Conservation (phyloP, 2,888 invertebrate species). For the Enoplolaimus lenunculus region DNA sequence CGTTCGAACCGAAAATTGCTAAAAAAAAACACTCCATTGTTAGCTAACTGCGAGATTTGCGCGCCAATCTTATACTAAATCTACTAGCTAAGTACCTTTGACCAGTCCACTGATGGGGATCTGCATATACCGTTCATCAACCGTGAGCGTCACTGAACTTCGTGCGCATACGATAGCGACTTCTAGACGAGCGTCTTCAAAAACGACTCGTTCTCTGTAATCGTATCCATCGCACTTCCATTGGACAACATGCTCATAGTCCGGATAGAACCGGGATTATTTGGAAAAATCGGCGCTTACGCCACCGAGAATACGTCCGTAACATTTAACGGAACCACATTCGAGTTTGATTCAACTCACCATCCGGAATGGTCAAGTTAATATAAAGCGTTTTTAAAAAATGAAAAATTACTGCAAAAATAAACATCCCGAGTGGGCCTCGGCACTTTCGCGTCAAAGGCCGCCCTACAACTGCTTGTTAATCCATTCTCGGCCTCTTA, state of each 20-base stretch:
- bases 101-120: too few relatives aligned
- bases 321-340: conserved; percentile 53
- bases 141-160: conserved; percentile 19
- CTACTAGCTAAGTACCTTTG: too few relatives aligned
- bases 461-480: conserved; percentile 91
- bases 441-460: conserved; percentile 94
- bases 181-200: conserved; percentile 29
- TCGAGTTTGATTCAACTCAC: conserved; percentile 46
- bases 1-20: too few relatives aligned
- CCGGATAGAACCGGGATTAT: conserved; percentile 91
- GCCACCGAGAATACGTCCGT: too few relatives aligned
- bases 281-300: too few relatives aligned
- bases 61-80: too few relatives aligned
- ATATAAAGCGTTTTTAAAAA: too few relatives aligned
- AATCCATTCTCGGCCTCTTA: conserved; percentile 93
- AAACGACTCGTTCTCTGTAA: conserved; percentile 78
- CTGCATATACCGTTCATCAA: conserved; percentile 39
- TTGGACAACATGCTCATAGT: conserved; percentile 99
- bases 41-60: too few relatives aligned
- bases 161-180: neutral
- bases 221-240: conserved; percentile 87
- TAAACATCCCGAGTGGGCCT: too few relatives aligned
- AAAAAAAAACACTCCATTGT: too few relatives aligned
- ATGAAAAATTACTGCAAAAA: too few relatives aligned
- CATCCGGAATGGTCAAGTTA: conserved; percentile 46